Evolutionary conservation across 2,797 vertebrate genomes (phyloP).

Genomic region (Masticophis lateralis): DNA sequence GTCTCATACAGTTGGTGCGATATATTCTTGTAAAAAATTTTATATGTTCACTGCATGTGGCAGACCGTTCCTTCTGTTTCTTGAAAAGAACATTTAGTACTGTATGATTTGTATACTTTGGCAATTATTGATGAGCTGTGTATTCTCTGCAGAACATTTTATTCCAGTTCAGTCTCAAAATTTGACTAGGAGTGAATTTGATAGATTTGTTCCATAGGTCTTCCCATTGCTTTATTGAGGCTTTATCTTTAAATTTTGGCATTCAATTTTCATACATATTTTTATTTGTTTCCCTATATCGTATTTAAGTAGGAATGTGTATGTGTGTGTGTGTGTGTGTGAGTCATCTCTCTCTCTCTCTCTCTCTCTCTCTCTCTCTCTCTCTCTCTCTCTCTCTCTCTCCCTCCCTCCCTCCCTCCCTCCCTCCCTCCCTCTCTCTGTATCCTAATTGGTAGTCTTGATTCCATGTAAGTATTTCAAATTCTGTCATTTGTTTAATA

Average conservation of each 20-base stretch:
- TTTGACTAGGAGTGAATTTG: neutral
- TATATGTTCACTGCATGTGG: neutral
- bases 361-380: too few relatives aligned
- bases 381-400: too few relatives aligned
- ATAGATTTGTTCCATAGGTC: neutral
- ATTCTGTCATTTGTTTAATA: neutral
- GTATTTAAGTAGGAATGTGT: neutral
- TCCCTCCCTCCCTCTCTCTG: too few relatives aligned
- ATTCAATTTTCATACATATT: neutral
- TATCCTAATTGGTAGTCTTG: neutral
- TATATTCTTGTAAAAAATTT: neutral
- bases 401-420: too few relatives aligned
- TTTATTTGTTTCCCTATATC: neutral
- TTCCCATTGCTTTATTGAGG: neutral
- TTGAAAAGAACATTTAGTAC: neutral
- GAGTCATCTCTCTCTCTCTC: rapidly evolving
- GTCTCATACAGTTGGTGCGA: neutral
- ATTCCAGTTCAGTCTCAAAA: neutral
- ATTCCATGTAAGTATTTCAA: neutral
- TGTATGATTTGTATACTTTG: neutral
- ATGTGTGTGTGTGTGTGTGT: neutral
- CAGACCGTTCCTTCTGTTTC: neutral
- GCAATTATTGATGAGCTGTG: neutral
- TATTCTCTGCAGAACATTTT: neutral
- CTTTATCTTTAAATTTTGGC: neutral